phyloP scores from a whole-genome alignment of 2,113 vertebrate genomes.

The Sardina pilchardus region DNA sequence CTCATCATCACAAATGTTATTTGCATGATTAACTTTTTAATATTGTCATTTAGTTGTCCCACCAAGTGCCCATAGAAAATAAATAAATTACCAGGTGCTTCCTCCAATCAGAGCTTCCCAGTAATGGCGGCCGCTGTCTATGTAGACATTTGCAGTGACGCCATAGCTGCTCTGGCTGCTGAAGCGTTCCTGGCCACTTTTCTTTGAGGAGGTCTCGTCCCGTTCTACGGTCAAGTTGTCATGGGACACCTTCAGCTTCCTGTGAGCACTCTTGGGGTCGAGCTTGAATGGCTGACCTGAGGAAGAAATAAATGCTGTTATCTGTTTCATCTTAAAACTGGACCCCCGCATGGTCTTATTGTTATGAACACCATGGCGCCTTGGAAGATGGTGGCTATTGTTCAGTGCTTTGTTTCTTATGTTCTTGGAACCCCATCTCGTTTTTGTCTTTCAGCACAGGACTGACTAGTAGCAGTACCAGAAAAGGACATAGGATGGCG shows the following conservation, averaged over 20 bases:
- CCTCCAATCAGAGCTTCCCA: constrained; percentile 97
- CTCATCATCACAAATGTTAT: too few species aligned
- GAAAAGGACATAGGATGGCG: too few species aligned
- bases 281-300: constrained; percentile 96
- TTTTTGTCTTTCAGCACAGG: too few species aligned
- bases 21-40: neutral
- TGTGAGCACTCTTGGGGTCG: constrained; percentile 93
- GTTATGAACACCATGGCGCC: too few species aligned
- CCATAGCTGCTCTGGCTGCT: constrained; percentile 93
- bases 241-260: constrained; percentile 93
- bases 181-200: constrained; percentile 93
- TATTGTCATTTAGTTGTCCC: neutral
- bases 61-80: neutral
- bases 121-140: constrained; percentile 96
- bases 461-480: too few species aligned
- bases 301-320: constrained; percentile 14
- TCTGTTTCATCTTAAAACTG: neutral
- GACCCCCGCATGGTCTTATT: too few species aligned
- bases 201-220: constrained; percentile 94
- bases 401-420: too few species aligned
- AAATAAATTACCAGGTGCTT: constrained; percentile 85
- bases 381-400: too few species aligned
- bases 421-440: too few species aligned
- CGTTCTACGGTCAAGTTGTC: constrained; percentile 96
- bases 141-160: constrained; percentile 92